phyloP scores from a whole-genome alignment of 1,140 invertebrate species.

The Bombus pyrosoma region DNA sequence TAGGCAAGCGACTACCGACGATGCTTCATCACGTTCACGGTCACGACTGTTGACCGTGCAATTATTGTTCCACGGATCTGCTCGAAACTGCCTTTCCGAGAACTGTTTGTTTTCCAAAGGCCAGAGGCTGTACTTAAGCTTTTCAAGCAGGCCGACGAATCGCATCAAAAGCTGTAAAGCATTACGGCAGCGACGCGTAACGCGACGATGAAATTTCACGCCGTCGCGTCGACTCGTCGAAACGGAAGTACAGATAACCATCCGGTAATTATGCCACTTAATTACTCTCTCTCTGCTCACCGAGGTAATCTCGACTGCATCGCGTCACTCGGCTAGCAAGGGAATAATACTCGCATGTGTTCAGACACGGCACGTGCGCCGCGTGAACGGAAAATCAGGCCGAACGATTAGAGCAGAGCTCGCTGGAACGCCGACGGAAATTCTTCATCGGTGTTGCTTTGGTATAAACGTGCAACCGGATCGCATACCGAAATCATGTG shows the following conservation, averaged over 20 bases:
- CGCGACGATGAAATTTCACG: slow-evolving; percentile 1
- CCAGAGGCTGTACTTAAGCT: neutral
- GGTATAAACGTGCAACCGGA: neutral
- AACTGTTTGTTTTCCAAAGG: slow-evolving; percentile 15
- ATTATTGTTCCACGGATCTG: slow-evolving; percentile 1
- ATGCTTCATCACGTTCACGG: too few species aligned
- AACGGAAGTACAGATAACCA: slow-evolving; percentile 16
- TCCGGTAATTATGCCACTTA: slow-evolving; percentile 16
- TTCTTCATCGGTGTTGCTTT: slow-evolving; percentile 1
- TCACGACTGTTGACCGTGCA: neutral
- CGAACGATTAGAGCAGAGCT: neutral
- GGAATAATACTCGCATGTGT: neutral
- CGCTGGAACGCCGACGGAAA: slow-evolving; percentile 3
- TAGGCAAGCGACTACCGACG: too few species aligned
- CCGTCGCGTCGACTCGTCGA: neutral
- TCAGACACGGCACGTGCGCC: neutral
- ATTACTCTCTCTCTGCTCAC: neutral
- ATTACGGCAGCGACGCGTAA: neutral
- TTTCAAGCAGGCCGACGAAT: neutral
- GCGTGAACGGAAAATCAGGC: neutral
- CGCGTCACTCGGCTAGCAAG: neutral
- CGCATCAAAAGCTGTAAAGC: neutral
- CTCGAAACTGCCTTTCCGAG: slow-evolving; percentile 1
- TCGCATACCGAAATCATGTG: slow-evolving; percentile 25
- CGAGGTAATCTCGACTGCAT: neutral